phyloP scores from a whole-genome alignment of 2,888 invertebrate genomes.

The Spodoptera exigua region DNA sequence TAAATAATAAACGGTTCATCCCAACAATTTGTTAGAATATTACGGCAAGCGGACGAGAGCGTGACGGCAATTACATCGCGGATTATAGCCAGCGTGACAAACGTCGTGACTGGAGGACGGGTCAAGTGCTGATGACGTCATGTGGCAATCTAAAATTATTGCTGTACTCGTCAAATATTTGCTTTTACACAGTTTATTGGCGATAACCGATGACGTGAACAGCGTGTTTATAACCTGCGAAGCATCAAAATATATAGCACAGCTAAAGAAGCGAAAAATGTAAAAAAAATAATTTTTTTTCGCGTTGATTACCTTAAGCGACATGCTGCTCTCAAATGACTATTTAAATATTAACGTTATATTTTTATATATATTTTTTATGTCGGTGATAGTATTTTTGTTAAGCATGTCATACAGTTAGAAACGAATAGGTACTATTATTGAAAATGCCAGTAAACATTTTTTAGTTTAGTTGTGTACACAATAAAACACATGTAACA shows the following conservation, averaged over 20 bases:
- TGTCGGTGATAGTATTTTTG: too few relatives aligned
- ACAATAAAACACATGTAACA: too few relatives aligned
- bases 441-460: too few relatives aligned
- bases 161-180: slow-evolving; percentile 38
- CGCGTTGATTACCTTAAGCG: too few relatives aligned
- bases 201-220: background rate
- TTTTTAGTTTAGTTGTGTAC: too few relatives aligned
- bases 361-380: too few relatives aligned
- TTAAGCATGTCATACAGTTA: too few relatives aligned
- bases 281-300: too few relatives aligned
- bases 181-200: slow-evolving; percentile 22
- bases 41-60: slow-evolving; percentile 44
- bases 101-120: slow-evolving; percentile 48
- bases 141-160: slow-evolving; percentile 39
- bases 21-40: slow-evolving; percentile 61
- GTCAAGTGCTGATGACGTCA: slow-evolving; percentile 51
- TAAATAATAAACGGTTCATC: slow-evolving; percentile 60
- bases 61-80: slow-evolving; percentile 55
- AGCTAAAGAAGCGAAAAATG: slow-evolving; percentile 28
- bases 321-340: too few relatives aligned
- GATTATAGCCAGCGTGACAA: slow-evolving; percentile 59
- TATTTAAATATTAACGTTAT: too few relatives aligned
- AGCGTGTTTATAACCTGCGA: background rate
- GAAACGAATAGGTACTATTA: too few relatives aligned
- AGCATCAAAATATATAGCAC: slow-evolving; percentile 27